Conservation (phyloP, 2,113 vertebrate genomes). For the Aegotheles bennettii region DNA sequence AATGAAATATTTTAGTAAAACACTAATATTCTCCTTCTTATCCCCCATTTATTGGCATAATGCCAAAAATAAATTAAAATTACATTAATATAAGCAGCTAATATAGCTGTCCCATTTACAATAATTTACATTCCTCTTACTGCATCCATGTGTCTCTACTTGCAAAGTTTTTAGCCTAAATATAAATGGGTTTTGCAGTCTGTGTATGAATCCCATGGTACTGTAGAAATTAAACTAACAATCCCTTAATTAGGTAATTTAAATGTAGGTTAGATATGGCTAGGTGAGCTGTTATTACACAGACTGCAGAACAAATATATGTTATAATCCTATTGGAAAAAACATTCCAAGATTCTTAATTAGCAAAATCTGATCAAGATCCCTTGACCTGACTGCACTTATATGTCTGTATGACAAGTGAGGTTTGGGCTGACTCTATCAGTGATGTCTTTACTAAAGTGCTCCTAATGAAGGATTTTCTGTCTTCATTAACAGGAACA, state of each 20-base stretch:
- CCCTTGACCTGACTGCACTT: neutral
- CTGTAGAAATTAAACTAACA: neutral
- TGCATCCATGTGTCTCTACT: neutral
- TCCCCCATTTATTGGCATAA: neutral
- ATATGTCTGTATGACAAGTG: rapidly evolving
- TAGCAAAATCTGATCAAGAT: neutral
- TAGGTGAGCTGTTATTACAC: neutral
- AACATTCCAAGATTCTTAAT: neutral
- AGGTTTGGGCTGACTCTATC: neutral
- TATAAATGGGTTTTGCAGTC: neutral
- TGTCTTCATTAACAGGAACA: neutral
- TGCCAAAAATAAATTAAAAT: neutral
- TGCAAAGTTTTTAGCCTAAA: neutral
- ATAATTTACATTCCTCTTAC: neutral
- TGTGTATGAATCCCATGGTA: neutral
- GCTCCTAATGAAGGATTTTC: neutral
- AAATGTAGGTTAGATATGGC: neutral
- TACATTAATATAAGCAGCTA: neutral
- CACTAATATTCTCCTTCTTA: neutral
- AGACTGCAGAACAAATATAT: neutral
- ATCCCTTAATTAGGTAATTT: neutral
- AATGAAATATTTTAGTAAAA: neutral
- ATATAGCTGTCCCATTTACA: neutral
- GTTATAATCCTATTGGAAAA: neutral
- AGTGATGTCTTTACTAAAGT: neutral